Conservation (phyloP, 1,140 invertebrate species). For the Mercenaria mercenaria region DNA sequence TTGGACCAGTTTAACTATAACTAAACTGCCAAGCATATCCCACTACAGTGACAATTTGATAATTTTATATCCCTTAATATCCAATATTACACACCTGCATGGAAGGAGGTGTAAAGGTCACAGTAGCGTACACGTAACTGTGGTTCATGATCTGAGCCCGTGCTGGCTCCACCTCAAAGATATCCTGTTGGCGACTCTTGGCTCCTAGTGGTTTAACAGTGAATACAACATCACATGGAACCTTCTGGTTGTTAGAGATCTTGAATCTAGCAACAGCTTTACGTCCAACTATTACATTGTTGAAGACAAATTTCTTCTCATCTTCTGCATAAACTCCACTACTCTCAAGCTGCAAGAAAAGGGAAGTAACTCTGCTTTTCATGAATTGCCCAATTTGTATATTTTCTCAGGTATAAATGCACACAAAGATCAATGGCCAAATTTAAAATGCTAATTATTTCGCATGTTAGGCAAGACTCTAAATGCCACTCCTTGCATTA, state of each 20-base stretch:
- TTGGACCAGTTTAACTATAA: too few species aligned
- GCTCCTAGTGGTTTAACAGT: constrained; percentile 77
- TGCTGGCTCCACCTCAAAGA: constrained; percentile 85
- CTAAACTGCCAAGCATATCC: too few species aligned
- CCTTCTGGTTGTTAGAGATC: constrained; percentile 85
- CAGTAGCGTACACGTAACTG: constrained; percentile 84
- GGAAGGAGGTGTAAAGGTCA: constrained; percentile 85
- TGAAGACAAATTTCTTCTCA: constrained; percentile 86
- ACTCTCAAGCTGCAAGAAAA: constrained; percentile 73
- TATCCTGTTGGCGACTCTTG: constrained; percentile 76
- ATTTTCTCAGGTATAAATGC: background rate
- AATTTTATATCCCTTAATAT: too few species aligned
- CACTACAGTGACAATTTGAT: too few species aligned
- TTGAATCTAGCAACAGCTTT: constrained; percentile 86
- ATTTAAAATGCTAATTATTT: background rate
- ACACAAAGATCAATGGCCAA: background rate
- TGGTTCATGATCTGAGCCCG: constrained; percentile 84
- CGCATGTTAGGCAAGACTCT: too few species aligned
- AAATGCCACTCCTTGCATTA: too few species aligned
- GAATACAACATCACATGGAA: constrained; percentile 85
- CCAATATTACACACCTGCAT: constrained; percentile 85
- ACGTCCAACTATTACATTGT: constrained; percentile 85
- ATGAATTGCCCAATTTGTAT: too few species aligned
- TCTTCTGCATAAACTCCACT: constrained; percentile 85
- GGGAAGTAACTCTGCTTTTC: background rate